phyloP scores from a whole-genome alignment of 2,888 invertebrate genomes.

The Globia sparganii region DNA sequence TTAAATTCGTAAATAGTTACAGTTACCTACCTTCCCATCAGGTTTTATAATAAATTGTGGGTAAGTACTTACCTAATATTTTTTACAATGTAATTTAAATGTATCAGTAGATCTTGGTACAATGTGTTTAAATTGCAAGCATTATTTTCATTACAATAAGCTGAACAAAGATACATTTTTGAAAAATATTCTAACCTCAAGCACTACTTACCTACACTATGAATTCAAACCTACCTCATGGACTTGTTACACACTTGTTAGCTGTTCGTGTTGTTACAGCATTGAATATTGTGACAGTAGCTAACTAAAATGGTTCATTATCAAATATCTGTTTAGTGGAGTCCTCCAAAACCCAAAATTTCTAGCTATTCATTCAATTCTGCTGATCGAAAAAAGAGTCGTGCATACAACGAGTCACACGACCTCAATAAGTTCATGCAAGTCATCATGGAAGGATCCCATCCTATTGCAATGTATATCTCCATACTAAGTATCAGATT shows the following conservation, averaged over 20 bases:
- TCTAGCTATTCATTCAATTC: neutral
- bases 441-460: neutral
- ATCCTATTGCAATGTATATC: neutral
- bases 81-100: neutral
- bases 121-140: neutral
- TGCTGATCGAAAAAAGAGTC: neutral
- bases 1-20: conserved; percentile 2
- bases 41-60: neutral
- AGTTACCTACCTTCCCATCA: neutral
- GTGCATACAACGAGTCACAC: neutral
- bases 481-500: conserved; percentile 19
- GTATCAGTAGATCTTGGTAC: neutral
- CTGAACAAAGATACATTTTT: neutral
- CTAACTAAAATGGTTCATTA: neutral
- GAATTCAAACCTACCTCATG: neutral
- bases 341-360: neutral
- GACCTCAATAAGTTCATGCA: conserved; percentile 12
- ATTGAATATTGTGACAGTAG: neutral
- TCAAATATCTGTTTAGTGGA: neutral
- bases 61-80: neutral
- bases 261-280: neutral
- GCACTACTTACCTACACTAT: neutral
- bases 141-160: neutral
- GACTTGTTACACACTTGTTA: neutral
- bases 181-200: neutral